A percentile compares a stretch with the other conserved stretches of the same genome.
Evolutionary conservation across 2,888 invertebrate genomes (phyloP).

Genomic region (Tipula vernalis): DNA sequence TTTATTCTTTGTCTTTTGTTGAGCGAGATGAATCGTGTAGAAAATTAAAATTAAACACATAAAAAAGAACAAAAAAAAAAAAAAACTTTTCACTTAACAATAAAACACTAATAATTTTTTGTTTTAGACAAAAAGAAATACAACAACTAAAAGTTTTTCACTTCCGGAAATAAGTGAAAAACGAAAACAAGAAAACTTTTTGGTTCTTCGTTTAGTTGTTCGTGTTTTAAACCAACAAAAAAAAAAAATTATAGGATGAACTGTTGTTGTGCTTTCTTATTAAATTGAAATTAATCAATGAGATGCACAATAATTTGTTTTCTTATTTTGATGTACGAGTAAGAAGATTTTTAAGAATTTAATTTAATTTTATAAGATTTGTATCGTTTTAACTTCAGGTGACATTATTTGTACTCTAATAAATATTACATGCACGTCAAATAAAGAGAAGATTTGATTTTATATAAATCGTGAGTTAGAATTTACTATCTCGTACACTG

Average conservation of each 20-base stretch:
- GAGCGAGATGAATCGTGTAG: not conserved
- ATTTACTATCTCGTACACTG: no score
- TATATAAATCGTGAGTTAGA: no score
- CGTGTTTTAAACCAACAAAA: not conserved
- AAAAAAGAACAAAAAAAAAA: not conserved
- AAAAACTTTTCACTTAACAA: not conserved
- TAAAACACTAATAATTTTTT: not conserved
- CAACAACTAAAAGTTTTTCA: not conserved
- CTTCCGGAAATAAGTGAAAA: not conserved
- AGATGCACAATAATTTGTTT: not conserved
- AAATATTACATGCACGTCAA: no score
- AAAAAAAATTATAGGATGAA: not conserved
- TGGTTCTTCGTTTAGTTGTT: not conserved
- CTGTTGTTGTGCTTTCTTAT: not conserved
- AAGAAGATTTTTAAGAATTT: not conserved
- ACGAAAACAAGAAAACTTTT: not conserved
- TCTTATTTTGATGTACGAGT: not conserved
- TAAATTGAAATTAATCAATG: not conserved
- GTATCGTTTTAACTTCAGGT: not conserved
- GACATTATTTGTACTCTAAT: not conserved
- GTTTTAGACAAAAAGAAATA: not conserved
- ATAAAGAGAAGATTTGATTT: no score
- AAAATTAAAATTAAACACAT: constrained; percentile 4
- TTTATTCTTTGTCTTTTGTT: not conserved
- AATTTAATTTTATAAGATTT: not conserved